phyloP scores from a whole-genome alignment of 2,888 invertebrate genomes.

The Oithona nana region DNA sequence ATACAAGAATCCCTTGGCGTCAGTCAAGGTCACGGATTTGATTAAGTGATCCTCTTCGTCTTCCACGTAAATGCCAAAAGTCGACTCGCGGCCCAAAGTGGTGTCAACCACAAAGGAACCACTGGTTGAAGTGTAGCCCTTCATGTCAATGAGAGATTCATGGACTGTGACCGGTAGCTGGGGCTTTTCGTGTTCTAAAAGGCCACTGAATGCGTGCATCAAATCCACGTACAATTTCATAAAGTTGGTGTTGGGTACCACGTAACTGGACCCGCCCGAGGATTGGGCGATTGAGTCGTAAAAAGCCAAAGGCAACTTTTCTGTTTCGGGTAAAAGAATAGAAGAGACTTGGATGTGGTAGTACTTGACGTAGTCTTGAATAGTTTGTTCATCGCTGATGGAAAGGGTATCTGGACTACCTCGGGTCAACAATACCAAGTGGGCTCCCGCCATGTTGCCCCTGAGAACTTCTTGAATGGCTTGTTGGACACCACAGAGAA shows the following conservation, averaged over 20 bases:
- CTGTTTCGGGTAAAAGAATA: constrained; percentile 2
- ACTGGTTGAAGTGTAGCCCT: constrained; percentile 34
- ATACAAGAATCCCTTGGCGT: neutral
- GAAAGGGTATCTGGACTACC: constrained; percentile 28
- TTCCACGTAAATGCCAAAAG: constrained; percentile 35
- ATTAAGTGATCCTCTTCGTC: constrained; percentile 33
- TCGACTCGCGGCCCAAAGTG: constrained; percentile 27
- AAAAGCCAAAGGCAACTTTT: neutral
- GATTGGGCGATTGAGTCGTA: constrained; percentile 8
- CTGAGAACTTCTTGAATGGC: constrained; percentile 19
- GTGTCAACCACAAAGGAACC: constrained; percentile 35
- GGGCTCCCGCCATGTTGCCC: constrained; percentile 30
- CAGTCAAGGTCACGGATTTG: constrained; percentile 14
- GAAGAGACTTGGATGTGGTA: constrained; percentile 1
- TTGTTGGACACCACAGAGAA: constrained; percentile 3
- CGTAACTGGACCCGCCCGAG: constrained; percentile 4
- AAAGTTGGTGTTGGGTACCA: constrained; percentile 25
- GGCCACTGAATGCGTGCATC: constrained; percentile 1
- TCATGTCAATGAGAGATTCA: constrained; percentile 25
- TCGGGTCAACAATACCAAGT: constrained; percentile 37
- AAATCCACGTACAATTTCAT: neutral
- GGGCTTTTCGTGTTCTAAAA: neutral
- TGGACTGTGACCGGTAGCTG: constrained; percentile 31
- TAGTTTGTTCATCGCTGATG: neutral
- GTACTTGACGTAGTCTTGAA: neutral